phyloP scores from a whole-genome alignment of 2,113 vertebrate genomes.

The Protobothrops flavoviridis region DNA sequence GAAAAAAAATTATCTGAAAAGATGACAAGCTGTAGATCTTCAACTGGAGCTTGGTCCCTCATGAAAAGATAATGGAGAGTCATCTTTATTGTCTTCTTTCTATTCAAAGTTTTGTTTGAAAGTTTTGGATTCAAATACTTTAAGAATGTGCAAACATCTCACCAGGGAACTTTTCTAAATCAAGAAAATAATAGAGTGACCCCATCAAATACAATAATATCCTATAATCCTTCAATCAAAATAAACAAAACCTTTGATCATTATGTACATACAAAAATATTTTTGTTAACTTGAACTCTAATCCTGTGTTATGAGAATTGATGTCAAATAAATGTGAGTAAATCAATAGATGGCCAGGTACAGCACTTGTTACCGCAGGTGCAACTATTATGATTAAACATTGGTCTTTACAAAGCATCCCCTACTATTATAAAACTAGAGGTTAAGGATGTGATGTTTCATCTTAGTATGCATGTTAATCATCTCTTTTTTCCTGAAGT shows the following conservation, averaged over 20 bases:
- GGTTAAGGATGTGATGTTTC: background rate
- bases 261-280: background rate
- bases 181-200: background rate
- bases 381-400: background rate
- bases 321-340: background rate
- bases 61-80: conserved; percentile 31
- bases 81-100: background rate
- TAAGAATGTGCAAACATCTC: background rate
- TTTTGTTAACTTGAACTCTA: background rate
- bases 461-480: background rate
- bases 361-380: background rate
- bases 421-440: background rate
- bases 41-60: background rate
- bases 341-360: background rate
- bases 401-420: background rate
- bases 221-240: background rate
- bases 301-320: background rate
- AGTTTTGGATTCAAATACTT: conserved; percentile 5
- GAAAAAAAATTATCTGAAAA: conserved; percentile 1
- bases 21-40: conserved; percentile 4
- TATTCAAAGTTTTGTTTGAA: background rate
- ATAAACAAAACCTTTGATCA: background rate
- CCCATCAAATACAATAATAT: background rate
- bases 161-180: background rate
- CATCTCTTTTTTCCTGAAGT: background rate